phyloP scores from a whole-genome alignment of 2,113 vertebrate genomes.

The Mungos mungo region DNA sequence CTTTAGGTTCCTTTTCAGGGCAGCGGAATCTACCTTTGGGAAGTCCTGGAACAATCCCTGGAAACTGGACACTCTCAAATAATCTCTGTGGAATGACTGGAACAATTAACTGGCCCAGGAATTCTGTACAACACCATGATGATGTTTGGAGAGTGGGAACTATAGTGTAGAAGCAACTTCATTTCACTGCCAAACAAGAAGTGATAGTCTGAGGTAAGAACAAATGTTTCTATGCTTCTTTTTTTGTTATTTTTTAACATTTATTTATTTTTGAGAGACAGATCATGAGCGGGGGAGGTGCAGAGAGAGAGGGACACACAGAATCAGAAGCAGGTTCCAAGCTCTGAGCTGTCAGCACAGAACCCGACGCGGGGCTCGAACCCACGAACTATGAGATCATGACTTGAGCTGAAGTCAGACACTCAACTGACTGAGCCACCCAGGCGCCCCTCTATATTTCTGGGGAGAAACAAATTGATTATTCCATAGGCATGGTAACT shows the following conservation, averaged over 20 bases:
- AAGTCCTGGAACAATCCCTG: background rate
- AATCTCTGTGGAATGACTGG: background rate
- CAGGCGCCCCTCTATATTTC: background rate
- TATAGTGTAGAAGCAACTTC: background rate
- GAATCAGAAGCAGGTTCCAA: too few species aligned
- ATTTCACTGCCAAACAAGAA: constrained; percentile 32
- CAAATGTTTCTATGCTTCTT: constrained; percentile 6
- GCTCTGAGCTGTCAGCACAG: too few species aligned
- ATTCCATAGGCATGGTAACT: constrained; percentile 21
- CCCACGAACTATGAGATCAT: too few species aligned
- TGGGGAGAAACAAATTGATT: background rate
- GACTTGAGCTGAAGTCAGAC: too few species aligned
- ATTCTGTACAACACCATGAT: background rate
- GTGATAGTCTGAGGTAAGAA: constrained; percentile 8
- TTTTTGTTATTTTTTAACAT: too few species aligned
- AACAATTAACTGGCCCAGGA: background rate
- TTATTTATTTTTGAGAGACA: too few species aligned
- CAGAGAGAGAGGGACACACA: too few species aligned
- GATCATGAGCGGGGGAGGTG: too few species aligned
- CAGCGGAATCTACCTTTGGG: background rate
- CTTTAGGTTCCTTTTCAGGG: background rate
- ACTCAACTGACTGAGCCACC: too few species aligned
- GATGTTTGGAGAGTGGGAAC: background rate
- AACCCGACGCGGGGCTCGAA: too few species aligned
- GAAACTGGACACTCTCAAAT: constrained; percentile 9